Evolutionary conservation across 2,888 invertebrate genomes (phyloP).

Genomic region (Drosophila sordidula): DNA sequence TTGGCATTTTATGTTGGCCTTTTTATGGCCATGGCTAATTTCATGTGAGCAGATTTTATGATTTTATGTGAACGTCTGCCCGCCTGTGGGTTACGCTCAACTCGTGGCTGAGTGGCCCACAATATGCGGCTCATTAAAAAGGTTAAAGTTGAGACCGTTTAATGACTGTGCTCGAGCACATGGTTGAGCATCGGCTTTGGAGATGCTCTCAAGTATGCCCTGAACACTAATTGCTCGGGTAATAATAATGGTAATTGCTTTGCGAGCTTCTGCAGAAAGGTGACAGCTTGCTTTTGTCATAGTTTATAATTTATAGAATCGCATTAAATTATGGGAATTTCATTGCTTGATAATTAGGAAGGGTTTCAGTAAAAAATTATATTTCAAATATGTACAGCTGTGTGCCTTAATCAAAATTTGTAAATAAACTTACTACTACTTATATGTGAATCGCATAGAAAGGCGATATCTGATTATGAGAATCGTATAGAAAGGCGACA

Average conservation of each 20-base stretch:
- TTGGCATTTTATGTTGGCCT: slow-evolving; percentile 63
- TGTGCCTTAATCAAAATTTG: too few species aligned
- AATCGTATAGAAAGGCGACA: slow-evolving; percentile 7
- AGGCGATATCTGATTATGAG: background rate
- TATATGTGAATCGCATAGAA: too few species aligned
- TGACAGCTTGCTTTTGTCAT: slow-evolving; percentile 3
- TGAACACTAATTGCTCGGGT: slow-evolving; percentile 53
- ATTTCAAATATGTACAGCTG: too few species aligned
- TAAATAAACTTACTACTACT: too few species aligned
- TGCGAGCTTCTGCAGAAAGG: background rate
- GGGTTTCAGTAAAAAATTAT: too few species aligned
- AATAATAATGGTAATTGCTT: slow-evolving; percentile 40
- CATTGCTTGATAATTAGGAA: too few species aligned
- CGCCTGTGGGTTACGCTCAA: slow-evolving; percentile 22
- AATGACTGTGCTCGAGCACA: slow-evolving; percentile 42
- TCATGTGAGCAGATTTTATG: slow-evolving; percentile 61
- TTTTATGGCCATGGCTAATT: slow-evolving; percentile 70
- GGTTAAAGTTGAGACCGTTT: slow-evolving; percentile 74
- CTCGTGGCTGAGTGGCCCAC: slow-evolving; percentile 35
- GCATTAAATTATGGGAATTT: too few species aligned
- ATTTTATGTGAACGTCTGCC: slow-evolving; percentile 31
- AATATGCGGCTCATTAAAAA: slow-evolving; percentile 67
- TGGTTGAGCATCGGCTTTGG: slow-evolving; percentile 30
- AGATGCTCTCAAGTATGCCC: slow-evolving; percentile 12
- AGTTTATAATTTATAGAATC: background rate